A percentile compares a stretch with the other conserved stretches of the same genome.
phyloP scores from a whole-genome alignment of 1,140 invertebrate genomes.

The Daktulosphaira vitifoliae region DNA sequence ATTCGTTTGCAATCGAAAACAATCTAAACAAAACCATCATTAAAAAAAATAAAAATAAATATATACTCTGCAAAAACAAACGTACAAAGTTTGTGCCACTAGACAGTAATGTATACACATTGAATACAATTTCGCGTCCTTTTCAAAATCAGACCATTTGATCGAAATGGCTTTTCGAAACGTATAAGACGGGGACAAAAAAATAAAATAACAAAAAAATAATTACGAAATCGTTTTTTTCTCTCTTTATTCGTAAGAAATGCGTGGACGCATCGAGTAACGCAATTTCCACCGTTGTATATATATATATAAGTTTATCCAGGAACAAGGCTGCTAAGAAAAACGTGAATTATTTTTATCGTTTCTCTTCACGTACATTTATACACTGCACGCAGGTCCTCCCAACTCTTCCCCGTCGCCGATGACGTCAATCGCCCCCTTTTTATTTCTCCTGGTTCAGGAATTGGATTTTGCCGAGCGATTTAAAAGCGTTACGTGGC shows the following conservation, averaged over 20 bases:
- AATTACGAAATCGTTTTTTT: constrained; percentile 24
- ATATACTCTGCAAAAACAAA: no score
- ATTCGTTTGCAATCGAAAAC: no score
- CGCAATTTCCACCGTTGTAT: constrained; percentile 15
- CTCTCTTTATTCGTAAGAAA: not conserved
- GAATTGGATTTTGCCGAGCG: constrained; percentile 28
- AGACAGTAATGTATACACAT: no score
- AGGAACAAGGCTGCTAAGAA: constrained; percentile 30
- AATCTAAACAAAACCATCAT: no score
- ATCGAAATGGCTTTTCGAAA: constrained; percentile 23
- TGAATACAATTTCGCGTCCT: no score
- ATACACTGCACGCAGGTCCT: no score
- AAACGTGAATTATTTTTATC: constrained; percentile 33
- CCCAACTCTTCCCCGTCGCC: no score
- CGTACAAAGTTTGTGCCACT: no score
- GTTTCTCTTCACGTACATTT: not conserved
- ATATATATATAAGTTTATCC: constrained; percentile 19
- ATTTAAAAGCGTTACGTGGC: constrained; percentile 33
- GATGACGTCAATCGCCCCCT: not conserved
- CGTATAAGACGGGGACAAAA: not conserved
- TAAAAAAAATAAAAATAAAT: no score
- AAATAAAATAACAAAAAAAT: constrained; percentile 14
- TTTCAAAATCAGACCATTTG: constrained; percentile 31
- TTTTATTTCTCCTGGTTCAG: constrained; percentile 11
- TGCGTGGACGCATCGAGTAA: not conserved